phyloP scores from a whole-genome alignment of 2,888 invertebrate species.

The Cacoxenus indagator region DNA sequence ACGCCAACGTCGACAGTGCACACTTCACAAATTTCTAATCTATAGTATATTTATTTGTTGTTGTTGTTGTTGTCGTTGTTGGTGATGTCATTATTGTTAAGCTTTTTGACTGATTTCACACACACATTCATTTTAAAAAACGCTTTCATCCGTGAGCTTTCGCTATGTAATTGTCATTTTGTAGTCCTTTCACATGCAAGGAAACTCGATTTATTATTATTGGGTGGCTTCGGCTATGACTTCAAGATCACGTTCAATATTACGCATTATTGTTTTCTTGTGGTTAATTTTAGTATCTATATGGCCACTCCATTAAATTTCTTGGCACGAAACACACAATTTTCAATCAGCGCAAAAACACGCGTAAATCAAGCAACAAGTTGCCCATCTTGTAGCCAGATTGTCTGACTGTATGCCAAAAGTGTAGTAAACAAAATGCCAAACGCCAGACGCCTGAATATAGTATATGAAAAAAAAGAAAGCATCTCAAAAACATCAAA shows the following conservation, averaged over 20 bases:
- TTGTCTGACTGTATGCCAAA: background rate
- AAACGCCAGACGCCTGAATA: background rate
- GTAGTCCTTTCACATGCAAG: too few relatives aligned
- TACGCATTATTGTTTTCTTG: too few relatives aligned
- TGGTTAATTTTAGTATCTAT: too few relatives aligned
- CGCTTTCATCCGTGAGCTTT: conserved; percentile 18
- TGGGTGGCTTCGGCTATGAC: too few relatives aligned
- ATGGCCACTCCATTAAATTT: background rate
- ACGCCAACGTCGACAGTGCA: too few relatives aligned
- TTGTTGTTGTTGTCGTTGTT: conserved; percentile 6
- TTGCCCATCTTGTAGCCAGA: background rate
- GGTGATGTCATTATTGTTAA: conserved; percentile 16
- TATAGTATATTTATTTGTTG: too few relatives aligned
- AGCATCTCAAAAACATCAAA: background rate
- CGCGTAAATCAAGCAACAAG: background rate
- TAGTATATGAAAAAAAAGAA: background rate
- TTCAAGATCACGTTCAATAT: too few relatives aligned
- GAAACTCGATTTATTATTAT: too few relatives aligned
- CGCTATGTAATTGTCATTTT: background rate
- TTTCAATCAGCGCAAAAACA: background rate
- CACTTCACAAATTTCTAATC: too few relatives aligned
- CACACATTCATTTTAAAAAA: background rate
- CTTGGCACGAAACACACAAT: background rate
- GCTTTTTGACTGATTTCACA: conserved; percentile 8
- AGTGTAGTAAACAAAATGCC: conserved; percentile 7